Evolutionary conservation across 2,888 invertebrate genomes (phyloP).

Genomic region (Chymomyza amoena): DNA sequence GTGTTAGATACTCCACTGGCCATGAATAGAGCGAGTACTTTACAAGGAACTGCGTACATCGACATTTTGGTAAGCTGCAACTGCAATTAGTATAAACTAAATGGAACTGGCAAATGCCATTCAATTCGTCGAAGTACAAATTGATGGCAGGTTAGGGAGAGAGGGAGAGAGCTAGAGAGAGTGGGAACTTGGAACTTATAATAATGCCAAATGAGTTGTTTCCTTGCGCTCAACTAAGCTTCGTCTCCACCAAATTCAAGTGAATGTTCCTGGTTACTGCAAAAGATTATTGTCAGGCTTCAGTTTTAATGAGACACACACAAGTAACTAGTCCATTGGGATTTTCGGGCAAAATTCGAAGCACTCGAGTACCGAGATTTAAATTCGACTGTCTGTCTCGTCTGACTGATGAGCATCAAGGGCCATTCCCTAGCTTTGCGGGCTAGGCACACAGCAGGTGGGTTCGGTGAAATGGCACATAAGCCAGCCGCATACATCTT

Average conservation of each 20-base stretch:
- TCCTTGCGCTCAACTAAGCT: neutral
- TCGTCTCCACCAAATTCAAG: neutral
- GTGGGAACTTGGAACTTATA: neutral
- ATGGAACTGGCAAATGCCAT: neutral
- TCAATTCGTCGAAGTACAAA: neutral
- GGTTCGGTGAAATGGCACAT: neutral
- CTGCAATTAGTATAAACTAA: neutral
- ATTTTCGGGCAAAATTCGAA: neutral
- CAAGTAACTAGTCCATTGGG: neutral
- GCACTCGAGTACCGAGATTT: neutral
- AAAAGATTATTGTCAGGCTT: neutral
- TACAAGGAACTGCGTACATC: neutral
- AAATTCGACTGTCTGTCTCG: neutral
- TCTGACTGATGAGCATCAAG: neutral
- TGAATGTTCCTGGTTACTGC: neutral
- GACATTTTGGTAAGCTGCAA: neutral
- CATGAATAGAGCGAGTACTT: neutral
- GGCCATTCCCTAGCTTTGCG: neutral
- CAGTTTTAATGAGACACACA: neutral
- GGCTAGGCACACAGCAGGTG: neutral
- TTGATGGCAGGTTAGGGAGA: neutral
- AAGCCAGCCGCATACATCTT: conserved; percentile 1
- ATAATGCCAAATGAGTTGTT: neutral
- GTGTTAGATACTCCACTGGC: neutral
- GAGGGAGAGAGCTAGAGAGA: too few relatives aligned